A percentile compares a stretch with the other conserved stretches of the same genome.
These are phyloP conservation scores for Taenioides sp. DNA, from an alignment of 2,797 vertebrate genomes.

Conservation along the genomic window DNA sequence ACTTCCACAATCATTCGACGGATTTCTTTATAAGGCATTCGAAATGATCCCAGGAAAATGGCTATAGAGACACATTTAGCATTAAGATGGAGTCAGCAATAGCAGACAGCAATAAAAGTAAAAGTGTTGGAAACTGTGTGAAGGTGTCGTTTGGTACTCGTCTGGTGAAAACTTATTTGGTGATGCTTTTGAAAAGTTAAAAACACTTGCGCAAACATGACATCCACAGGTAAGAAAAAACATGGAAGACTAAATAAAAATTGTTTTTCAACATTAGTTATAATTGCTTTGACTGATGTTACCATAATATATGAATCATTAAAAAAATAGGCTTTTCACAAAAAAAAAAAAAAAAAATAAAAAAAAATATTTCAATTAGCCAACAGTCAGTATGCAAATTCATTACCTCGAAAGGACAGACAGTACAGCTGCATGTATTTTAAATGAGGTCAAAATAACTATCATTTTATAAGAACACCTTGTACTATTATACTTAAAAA, in stretches of 20 bases:
- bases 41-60: conserved; percentile 95
- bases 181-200: neutral
- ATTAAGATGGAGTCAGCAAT: neutral
- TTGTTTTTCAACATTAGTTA: no score
- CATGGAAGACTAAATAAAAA: no score
- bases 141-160: neutral
- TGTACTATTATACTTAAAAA: conserved; percentile 2
- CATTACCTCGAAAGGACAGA: neutral
- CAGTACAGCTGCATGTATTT: neutral
- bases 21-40: conserved; percentile 94
- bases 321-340: neutral
- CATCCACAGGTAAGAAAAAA: no score
- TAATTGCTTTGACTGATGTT: neutral
- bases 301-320: neutral
- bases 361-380: neutral
- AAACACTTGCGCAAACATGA: neutral
- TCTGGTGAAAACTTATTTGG: neutral
- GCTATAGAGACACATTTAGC: conserved; percentile 67
- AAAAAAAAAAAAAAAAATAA: neutral
- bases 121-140: neutral
- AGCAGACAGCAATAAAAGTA: neutral
- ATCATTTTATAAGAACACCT: neutral
- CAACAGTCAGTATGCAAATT: neutral
- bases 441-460: conserved; percentile 1
- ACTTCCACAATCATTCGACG: conserved; percentile 90